phyloP scores from a whole-genome alignment of 2,888 invertebrate genomes.

The Myopa testacea region DNA sequence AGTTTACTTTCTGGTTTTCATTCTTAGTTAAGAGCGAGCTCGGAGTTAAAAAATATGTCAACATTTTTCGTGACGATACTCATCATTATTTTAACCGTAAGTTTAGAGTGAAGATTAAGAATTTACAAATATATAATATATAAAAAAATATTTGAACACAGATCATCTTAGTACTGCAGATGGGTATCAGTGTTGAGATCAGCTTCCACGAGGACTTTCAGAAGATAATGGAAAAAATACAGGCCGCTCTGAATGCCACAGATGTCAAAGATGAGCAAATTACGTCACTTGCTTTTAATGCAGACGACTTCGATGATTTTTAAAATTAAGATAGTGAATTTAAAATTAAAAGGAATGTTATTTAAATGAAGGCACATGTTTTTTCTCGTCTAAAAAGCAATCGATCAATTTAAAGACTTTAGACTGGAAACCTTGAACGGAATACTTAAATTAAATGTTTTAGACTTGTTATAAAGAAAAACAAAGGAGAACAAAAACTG shows the following conservation, averaged over 20 bases:
- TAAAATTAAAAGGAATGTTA: not conserved
- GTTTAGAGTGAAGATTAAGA: not conserved
- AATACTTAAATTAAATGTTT: too few species aligned
- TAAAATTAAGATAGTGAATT: not conserved
- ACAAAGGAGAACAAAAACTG: too few species aligned
- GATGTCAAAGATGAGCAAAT: slow-evolving; percentile 12
- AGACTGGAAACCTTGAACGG: too few species aligned
- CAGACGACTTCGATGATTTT: slow-evolving; percentile 22
- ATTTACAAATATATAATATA: not conserved
- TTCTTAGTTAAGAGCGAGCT: not conserved
- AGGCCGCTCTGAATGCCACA: slow-evolving; percentile 15
- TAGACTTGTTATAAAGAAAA: too few species aligned
- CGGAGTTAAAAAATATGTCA: not conserved
- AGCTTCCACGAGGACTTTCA: not conserved
- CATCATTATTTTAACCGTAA: not conserved
- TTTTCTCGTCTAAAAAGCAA: too few species aligned
- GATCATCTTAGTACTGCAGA: not conserved
- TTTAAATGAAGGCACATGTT: too few species aligned
- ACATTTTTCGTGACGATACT: not conserved
- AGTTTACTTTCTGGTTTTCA: not conserved
- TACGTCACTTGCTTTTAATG: not conserved
- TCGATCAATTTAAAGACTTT: too few species aligned
- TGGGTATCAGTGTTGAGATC: not conserved
- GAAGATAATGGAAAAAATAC: slow-evolving; percentile 9
- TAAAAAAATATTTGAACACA: not conserved